Evolutionary conservation across 2,888 invertebrate species (phyloP).

Genomic region (Rhamphomyia laevipes): DNA sequence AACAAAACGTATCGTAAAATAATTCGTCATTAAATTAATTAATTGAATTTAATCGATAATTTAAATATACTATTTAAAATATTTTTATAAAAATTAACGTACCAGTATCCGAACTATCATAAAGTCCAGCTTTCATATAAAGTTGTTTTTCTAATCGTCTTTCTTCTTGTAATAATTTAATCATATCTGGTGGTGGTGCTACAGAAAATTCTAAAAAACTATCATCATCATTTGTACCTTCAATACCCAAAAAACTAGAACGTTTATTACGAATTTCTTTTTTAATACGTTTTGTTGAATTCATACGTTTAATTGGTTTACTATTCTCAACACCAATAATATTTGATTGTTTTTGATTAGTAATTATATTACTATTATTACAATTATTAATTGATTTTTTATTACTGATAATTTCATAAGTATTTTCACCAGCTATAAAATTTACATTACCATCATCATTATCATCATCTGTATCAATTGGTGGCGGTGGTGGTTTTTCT

Average conservation of each 20-base stretch:
- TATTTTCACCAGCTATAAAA: slow-evolving; percentile 30
- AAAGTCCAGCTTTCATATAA: slow-evolving; percentile 58
- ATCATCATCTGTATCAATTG: slow-evolving; percentile 45
- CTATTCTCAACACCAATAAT: slow-evolving; percentile 33
- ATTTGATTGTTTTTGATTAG: background rate
- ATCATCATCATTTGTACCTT: slow-evolving; percentile 58
- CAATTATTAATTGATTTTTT: slow-evolving; percentile 20
- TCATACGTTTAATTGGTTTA: slow-evolving; percentile 53
- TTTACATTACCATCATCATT: slow-evolving; percentile 16
- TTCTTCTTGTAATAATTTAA: slow-evolving; percentile 67
- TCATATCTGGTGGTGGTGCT: slow-evolving; percentile 68
- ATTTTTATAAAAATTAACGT: slow-evolving; percentile 14
- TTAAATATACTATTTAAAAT: too few species aligned
- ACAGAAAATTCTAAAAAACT: slow-evolving; percentile 55
- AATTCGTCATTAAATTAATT: too few species aligned
- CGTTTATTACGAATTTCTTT: slow-evolving; percentile 75
- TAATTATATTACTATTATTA: background rate
- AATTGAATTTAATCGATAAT: too few species aligned
- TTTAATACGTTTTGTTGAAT: slow-evolving; percentile 74
- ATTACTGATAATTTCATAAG: slow-evolving; percentile 31
- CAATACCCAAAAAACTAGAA: slow-evolving; percentile 75
- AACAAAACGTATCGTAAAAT: too few species aligned
- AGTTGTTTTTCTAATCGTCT: slow-evolving; percentile 63
- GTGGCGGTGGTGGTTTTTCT: slow-evolving; percentile 77
- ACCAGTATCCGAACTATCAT: slow-evolving; percentile 53